A percentile compares a stretch with the other conserved stretches of the same genome.
Evolutionary conservation across 2,888 invertebrate species (phyloP).

Genomic region (Sisyra nigra): DNA sequence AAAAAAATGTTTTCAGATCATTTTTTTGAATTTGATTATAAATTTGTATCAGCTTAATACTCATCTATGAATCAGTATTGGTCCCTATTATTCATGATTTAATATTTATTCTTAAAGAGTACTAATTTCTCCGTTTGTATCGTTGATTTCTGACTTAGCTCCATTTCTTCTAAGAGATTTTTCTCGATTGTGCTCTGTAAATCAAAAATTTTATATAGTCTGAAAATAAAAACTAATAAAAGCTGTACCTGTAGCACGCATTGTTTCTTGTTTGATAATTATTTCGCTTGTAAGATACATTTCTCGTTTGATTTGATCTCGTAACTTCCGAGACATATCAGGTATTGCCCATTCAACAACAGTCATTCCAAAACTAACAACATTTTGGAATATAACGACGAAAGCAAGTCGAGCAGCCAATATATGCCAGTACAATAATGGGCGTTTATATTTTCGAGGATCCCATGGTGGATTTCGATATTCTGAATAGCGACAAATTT

Average conservation of each 20-base stretch:
- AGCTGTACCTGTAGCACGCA: constrained; percentile 24
- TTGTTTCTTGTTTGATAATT: constrained; percentile 52
- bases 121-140: no score
- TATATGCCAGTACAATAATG: constrained; percentile 57
- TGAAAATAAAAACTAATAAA: no score
- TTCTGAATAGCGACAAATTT: constrained; percentile 45
- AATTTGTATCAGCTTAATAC: no score
- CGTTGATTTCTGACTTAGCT: no score
- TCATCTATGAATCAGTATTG: no score
- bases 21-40: no score
- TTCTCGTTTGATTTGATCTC: constrained; percentile 54
- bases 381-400: constrained; percentile 64
- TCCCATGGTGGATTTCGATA: constrained; percentile 43
- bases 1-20: no score
- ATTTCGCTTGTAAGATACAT: constrained; percentile 55
- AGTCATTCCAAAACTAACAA: constrained; percentile 55
- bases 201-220: no score
- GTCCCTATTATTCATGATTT: no score
- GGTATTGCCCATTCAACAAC: constrained; percentile 62
- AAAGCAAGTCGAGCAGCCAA: constrained; percentile 57
- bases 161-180: no score
- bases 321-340: constrained; percentile 52
- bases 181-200: no score
- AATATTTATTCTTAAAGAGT: no score
- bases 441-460: constrained; percentile 36